Conservation (phyloP, 2,888 invertebrate genomes). For the Hydropsyche betteni region DNA sequence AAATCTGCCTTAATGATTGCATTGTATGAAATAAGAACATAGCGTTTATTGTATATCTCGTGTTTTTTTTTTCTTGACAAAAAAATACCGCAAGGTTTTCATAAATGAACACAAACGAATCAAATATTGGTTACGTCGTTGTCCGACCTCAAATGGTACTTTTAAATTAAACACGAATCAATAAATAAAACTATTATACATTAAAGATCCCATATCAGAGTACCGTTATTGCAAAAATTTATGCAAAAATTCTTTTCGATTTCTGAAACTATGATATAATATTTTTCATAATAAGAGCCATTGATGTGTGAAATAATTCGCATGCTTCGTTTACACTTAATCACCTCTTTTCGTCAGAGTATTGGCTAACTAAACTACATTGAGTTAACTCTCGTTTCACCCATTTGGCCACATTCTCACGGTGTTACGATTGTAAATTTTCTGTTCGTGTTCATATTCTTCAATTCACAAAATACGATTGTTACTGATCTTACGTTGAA, state of each 20-base stretch:
- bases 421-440: background rate
- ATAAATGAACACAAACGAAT: background rate
- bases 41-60: too few relatives aligned
- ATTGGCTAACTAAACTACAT: background rate
- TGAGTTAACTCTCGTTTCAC: background rate
- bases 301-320: background rate
- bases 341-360: background rate
- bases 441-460: background rate
- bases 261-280: too few relatives aligned
- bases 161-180: background rate
- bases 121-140: background rate
- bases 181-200: background rate
- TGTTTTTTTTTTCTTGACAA: background rate
- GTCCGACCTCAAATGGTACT: background rate
- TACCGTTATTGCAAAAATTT: too few relatives aligned
- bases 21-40: too few relatives aligned
- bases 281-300: background rate
- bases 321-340: background rate
- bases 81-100: constrained; percentile 28
- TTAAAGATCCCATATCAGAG: too few relatives aligned
- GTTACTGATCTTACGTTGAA: background rate
- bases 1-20: too few relatives aligned
- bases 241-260: too few relatives aligned
- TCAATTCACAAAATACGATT: constrained; percentile 8
- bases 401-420: constrained; percentile 16